Conservation (phyloP, 2,888 invertebrate genomes). For the Cerceris rybyensis region DNA sequence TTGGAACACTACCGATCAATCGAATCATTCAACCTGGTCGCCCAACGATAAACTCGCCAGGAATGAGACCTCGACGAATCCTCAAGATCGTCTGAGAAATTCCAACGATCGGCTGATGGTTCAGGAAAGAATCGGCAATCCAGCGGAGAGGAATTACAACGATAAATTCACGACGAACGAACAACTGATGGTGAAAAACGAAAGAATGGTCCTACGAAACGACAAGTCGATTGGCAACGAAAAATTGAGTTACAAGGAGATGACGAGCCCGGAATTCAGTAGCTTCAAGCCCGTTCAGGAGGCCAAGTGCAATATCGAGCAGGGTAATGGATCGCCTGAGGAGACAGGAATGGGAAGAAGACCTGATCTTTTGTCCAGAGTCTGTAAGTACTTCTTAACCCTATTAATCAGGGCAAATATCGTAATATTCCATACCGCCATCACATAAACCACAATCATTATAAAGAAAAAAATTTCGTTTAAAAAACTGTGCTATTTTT, state of each 20-base stretch:
- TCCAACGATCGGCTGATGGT: conserved; percentile 68
- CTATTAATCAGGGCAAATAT: too few species aligned
- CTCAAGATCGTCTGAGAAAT: conserved; percentile 65
- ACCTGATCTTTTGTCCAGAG: conserved; percentile 80
- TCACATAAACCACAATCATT: too few species aligned
- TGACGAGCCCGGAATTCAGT: conserved; percentile 78
- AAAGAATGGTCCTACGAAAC: conserved; percentile 74
- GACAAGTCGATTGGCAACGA: conserved; percentile 74
- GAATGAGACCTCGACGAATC: conserved; percentile 57
- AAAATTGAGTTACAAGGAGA: conserved; percentile 78
- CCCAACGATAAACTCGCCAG: conserved; percentile 72
- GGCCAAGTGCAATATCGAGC: conserved; percentile 67
- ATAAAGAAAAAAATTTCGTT: too few species aligned
- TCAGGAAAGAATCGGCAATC: conserved; percentile 63
- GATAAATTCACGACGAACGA: conserved; percentile 64
- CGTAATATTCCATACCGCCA: too few species aligned
- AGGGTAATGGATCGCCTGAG: conserved; percentile 68
- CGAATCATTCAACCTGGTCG: conserved; percentile 78
- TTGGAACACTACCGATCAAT: conserved; percentile 85
- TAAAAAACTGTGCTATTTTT: too few species aligned
- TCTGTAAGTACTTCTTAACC: conserved; percentile 71
- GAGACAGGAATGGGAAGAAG: conserved; percentile 74
- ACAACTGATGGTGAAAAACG: conserved; percentile 63
- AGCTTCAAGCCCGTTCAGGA: conserved; percentile 79
- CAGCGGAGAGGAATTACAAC: conserved; percentile 66